Evolutionary conservation across 2,888 invertebrate species (phyloP).

Genomic region (Holacanthella duospinosa): DNA sequence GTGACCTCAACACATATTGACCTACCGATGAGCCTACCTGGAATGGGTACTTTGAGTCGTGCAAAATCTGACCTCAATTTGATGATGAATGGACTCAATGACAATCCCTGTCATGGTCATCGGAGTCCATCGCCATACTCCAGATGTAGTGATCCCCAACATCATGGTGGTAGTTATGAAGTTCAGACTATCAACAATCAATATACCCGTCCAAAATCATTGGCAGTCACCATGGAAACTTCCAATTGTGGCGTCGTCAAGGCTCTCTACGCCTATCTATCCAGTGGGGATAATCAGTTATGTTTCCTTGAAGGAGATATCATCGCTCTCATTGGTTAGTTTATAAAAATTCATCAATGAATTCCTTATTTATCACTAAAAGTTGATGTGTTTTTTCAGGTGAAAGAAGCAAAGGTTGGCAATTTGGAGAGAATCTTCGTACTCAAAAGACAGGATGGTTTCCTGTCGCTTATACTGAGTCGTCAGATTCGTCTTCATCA

Average conservation of each 20-base stretch:
- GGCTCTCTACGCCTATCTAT: conserved; percentile 80
- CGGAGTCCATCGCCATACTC: background rate
- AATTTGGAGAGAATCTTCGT: conserved; percentile 86
- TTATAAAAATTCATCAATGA: background rate
- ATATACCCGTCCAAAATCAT: conserved; percentile 40
- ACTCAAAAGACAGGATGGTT: conserved; percentile 93
- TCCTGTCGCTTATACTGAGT: conserved; percentile 85
- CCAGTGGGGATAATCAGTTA: conserved; percentile 78
- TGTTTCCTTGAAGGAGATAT: conserved; percentile 84
- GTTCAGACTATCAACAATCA: background rate
- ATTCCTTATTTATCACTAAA: no score
- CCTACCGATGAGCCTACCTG: background rate
- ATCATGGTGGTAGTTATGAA: background rate
- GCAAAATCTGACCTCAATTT: conserved; percentile 82
- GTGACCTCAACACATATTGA: conserved; percentile 23
- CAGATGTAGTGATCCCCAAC: background rate
- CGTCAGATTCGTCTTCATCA: conserved; percentile 44
- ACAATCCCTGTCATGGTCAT: background rate
- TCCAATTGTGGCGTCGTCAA: conserved; percentile 63
- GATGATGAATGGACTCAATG: conserved; percentile 39
- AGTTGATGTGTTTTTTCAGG: conserved; percentile 48
- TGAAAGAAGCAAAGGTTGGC: conserved; percentile 88
- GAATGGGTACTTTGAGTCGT: conserved; percentile 42
- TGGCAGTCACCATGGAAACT: conserved; percentile 45
- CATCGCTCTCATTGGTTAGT: conserved; percentile 62